phyloP scores from a whole-genome alignment of 2,888 invertebrate genomes.

The Palloptera scutellata region DNA sequence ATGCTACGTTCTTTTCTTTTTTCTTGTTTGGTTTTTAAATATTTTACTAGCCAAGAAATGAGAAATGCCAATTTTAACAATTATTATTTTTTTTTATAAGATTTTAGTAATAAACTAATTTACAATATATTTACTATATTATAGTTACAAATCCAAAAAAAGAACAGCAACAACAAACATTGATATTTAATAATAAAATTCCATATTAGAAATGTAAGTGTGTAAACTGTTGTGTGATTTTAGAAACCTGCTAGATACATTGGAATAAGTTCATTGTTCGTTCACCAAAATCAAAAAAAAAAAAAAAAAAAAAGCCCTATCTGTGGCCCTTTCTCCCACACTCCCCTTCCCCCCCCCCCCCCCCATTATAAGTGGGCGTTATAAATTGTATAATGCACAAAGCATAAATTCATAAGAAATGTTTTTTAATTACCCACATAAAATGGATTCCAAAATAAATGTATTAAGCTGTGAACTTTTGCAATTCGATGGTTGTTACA shows the following conservation, averaged over 20 bases:
- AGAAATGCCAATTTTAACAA: neutral
- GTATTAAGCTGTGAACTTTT: slow-evolving; percentile 1
- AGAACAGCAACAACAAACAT: too few species aligned
- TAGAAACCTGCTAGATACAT: too few species aligned
- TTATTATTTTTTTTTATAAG: neutral
- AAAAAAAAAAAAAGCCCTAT: neutral
- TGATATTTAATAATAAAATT: too few species aligned
- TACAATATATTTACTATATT: too few species aligned
- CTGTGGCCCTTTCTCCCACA: too few species aligned
- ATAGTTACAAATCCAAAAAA: too few species aligned
- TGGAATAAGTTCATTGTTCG: too few species aligned
- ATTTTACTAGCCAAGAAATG: neutral
- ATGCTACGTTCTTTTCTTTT: neutral
- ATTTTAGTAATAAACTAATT: neutral
- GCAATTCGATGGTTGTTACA: neutral
- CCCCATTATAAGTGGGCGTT: too few species aligned
- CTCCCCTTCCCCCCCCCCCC: too few species aligned
- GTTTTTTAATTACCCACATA: neutral
- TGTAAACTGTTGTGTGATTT: too few species aligned
- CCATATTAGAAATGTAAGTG: too few species aligned
- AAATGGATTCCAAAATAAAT: neutral
- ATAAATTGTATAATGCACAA: neutral
- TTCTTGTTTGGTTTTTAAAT: neutral
- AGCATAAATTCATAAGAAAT: slow-evolving; percentile 1
- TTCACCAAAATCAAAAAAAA: too few species aligned